Evolutionary conservation across 2,113 vertebrate genomes (phyloP).

Genomic region (Corydoras maculifer): DNA sequence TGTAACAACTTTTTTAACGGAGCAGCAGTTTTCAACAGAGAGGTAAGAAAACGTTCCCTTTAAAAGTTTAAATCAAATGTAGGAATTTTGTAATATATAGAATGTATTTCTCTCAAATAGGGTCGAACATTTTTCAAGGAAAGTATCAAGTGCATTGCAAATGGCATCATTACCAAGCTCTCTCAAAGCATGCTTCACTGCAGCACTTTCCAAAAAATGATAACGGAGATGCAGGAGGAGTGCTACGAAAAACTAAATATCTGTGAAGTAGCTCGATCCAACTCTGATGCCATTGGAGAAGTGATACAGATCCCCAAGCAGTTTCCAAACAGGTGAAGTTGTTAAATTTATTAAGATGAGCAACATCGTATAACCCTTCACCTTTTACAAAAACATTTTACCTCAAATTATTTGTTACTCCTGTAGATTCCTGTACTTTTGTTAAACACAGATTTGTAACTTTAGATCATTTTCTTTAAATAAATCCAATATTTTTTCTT

Average conservation of each 20-base stretch:
- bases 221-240: conserved; percentile 89
- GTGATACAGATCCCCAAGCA: conserved; percentile 83
- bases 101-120: conserved; percentile 51
- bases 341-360: too few relatives aligned
- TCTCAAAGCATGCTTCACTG: conserved; percentile 88
- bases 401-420: too few relatives aligned
- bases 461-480: too few relatives aligned
- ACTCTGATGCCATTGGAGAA: conserved; percentile 84
- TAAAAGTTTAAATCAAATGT: background rate
- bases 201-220: conserved; percentile 90
- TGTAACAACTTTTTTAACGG: conserved; percentile 89
- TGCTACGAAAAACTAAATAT: conserved; percentile 86
- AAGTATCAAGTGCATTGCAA: conserved; percentile 88
- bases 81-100: background rate
- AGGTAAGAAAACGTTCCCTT: conserved; percentile 61
- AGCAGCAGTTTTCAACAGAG: conserved; percentile 89
- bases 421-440: too few relatives aligned
- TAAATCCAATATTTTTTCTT: too few relatives aligned
- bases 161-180: conserved; percentile 77
- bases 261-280: conserved; percentile 76
- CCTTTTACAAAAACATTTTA: too few relatives aligned
- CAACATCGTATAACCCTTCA: too few relatives aligned
- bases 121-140: conserved; percentile 95
- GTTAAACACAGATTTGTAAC: too few relatives aligned
- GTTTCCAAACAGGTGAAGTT: conserved; percentile 84